Evolutionary conservation across 2,113 vertebrate genomes (phyloP).

Genomic region (Ciconia stormi): DNA sequence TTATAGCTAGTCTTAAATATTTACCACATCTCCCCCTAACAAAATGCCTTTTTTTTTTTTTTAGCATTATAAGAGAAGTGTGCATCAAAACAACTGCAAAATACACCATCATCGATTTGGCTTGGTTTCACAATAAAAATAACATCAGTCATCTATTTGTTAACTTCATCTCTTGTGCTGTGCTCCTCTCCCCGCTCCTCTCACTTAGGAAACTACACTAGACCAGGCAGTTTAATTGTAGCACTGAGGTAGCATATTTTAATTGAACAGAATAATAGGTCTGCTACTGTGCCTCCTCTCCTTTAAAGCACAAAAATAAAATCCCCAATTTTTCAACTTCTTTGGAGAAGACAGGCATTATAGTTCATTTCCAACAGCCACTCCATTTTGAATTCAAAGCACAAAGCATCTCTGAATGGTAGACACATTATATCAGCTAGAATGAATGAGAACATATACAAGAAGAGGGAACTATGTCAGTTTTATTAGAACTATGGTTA

Average conservation of each 20-base stretch:
- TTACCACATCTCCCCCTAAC: background rate
- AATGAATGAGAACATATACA: background rate
- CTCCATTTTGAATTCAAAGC: background rate
- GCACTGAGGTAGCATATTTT: slow-evolving; percentile 57
- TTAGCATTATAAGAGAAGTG: background rate
- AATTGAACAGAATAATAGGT: background rate
- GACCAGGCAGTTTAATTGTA: slow-evolving; percentile 28
- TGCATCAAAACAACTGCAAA: slow-evolving; percentile 27
- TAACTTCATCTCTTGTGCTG: background rate
- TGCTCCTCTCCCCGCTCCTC: background rate
- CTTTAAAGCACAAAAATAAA: slow-evolving; percentile 36
- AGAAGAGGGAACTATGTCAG: background rate
- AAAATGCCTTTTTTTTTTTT: background rate
- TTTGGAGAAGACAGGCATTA: slow-evolving; percentile 36
- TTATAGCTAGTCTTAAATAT: background rate
- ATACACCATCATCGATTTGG: slow-evolving; percentile 29
- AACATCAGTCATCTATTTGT: background rate
- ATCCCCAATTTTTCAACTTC: slow-evolving; percentile 41
- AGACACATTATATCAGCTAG: background rate
- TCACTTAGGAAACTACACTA: background rate
- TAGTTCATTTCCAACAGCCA: background rate
- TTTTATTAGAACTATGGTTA: slow-evolving; percentile 21
- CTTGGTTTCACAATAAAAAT: slow-evolving; percentile 40
- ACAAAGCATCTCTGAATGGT: slow-evolving; percentile 3
- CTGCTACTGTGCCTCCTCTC: slow-evolving; percentile 25